Evolutionary conservation across 2,113 vertebrate species (phyloP), one percentile per base, ranked within the genome.

Genomic region (Cercocebus atys): DNA sequence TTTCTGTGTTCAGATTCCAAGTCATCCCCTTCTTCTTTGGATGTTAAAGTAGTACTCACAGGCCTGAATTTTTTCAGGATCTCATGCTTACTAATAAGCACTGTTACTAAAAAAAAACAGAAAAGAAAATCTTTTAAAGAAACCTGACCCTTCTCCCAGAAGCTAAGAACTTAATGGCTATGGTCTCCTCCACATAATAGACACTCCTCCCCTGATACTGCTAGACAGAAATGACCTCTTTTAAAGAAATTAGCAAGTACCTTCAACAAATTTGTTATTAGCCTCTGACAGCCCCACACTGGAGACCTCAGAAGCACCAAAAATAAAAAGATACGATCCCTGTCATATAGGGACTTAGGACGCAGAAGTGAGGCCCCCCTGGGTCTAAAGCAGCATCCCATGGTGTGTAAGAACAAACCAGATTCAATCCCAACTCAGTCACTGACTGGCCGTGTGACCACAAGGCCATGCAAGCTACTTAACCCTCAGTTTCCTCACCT

Each of bases 381-480:
- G 0, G 61, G 17, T 16, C 61, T 10, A 18, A 27, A 16, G 8
- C 45, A 20, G 25, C 2, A 50, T 6, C 66, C 23, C 9, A 11
- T 0, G 1, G n/a, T 7, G 7, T 0, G 0, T 0, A 23, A 82
- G 76, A 88, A 38, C 16, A 47, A 72, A 22, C 78, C 47, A 38
- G 32, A n/a, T 8, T 13, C 27, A 40, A 22, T 5, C 82, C 25
- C 50, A 8, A 17, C n/a, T 23, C 61, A 75, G 9, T 38, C 72
- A 22, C 81, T 2, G 23, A 32, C 64, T 40, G 43, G 38, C 14
- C 1, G 12, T 52, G 50, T 2, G 38, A 59, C 35, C 40, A 32
- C 25, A 3, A 64, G 27, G 52, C 78, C 76, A 78, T 43, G 22
- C 43, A 57, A 50, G 16, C 17, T 38, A 50, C 30, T n/a, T 55